A percentile compares a stretch with the other conserved stretches of the same genome.
These are phyloP conservation scores for Tenthredo livida DNA, from an alignment of 2,888 invertebrate genomes.

Conservation along the genomic window DNA sequence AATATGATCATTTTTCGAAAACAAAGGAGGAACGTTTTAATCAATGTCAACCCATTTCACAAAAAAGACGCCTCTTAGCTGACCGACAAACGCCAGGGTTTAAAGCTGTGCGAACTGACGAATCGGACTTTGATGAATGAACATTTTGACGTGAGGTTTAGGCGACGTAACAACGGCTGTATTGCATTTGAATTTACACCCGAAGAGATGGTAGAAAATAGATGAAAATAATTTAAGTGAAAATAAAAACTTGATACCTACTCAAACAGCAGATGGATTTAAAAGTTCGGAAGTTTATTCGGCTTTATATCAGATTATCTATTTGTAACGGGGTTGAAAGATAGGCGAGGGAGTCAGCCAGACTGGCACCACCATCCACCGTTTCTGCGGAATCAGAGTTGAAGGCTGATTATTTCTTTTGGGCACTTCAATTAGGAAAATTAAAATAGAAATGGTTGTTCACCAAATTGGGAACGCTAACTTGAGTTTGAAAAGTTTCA, in stretches of 20 bases:
- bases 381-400: not conserved
- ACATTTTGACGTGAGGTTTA: not conserved
- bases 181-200: constrained; percentile 1
- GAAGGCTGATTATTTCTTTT: not conserved
- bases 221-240: not conserved
- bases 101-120: constrained; percentile 17
- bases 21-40: constrained; percentile 36
- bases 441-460: constrained; percentile 45
- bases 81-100: not conserved
- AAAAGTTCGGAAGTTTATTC: not conserved
- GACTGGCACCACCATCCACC: constrained; percentile 24
- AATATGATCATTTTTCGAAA: not conserved
- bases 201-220: not conserved
- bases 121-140: constrained; percentile 27
- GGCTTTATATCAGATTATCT: not conserved
- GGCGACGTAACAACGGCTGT: not conserved
- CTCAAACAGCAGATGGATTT: not conserved
- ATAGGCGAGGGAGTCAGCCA: not conserved
- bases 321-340: not conserved
- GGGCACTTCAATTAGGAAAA: constrained; percentile 41
- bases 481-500: constrained; percentile 72
- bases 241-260: not conserved
- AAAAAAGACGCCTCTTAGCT: constrained; percentile 29
- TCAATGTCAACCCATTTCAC: constrained; percentile 47
- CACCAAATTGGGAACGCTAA: constrained; percentile 72